phyloP scores from a whole-genome alignment of 2,113 vertebrate species.

The Caranx ignobilis region DNA sequence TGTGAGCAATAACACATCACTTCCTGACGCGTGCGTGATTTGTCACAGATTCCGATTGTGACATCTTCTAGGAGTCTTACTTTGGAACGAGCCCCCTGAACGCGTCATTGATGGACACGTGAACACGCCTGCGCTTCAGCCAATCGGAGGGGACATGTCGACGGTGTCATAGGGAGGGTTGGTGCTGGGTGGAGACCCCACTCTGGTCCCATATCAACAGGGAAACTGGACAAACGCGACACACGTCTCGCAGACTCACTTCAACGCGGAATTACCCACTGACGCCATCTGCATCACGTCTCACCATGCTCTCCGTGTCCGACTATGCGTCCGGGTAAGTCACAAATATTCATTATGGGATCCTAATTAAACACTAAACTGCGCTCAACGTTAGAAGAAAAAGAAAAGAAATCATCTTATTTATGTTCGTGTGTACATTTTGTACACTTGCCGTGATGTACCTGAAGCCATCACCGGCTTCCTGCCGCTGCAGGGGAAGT shows the following conservation, averaged over 20 bases:
- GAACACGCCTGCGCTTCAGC: slow-evolving; percentile 29
- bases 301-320: slow-evolving; percentile 26
- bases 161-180: not conserved
- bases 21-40: no score
- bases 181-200: not conserved
- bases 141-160: slow-evolving; percentile 30
- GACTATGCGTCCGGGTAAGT: slow-evolving; percentile 52
- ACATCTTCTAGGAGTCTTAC: not conserved
- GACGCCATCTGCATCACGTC: not conserved
- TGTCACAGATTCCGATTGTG: not conserved
- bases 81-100: not conserved
- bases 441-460: no score
- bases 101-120: not conserved
- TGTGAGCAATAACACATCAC: no score
- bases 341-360: not conserved
- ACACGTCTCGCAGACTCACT: no score
- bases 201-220: slow-evolving; percentile 13
- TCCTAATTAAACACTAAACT: not conserved
- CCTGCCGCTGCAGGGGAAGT: no score
- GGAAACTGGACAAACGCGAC: no score
- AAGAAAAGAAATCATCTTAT: no score
- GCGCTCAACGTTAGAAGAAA: no score
- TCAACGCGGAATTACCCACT: not conserved
- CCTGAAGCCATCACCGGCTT: no score
- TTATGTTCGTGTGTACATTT: no score